phyloP scores from a whole-genome alignment of 1,140 invertebrate genomes.

The Trialeurodes vaporariorum region DNA sequence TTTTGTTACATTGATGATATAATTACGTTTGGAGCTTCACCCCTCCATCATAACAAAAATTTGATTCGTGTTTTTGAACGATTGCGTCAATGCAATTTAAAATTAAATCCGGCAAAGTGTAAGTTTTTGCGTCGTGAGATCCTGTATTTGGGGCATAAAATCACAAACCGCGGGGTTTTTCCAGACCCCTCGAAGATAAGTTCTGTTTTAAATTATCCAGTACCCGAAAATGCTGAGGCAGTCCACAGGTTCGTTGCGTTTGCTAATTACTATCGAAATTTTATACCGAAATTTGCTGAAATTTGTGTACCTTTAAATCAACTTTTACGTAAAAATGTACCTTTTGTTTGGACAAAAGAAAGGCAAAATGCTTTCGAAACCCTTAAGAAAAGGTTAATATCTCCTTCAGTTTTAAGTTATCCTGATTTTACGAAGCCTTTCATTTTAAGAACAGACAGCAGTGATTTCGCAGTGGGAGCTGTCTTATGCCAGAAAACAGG shows the following conservation, averaged over 20 bases:
- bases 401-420: background rate
- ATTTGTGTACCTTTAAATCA: background rate
- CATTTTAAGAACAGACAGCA: background rate
- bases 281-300: background rate
- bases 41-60: background rate
- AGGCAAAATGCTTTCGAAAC: background rate
- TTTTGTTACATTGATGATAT: background rate
- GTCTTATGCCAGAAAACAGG: background rate
- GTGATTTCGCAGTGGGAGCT: background rate
- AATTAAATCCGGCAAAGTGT: background rate
- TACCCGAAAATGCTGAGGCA: background rate
- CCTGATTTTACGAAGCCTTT: background rate
- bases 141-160: background rate
- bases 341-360: background rate
- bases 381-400: background rate
- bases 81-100: background rate
- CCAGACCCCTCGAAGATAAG: background rate
- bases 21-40: background rate
- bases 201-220: background rate
- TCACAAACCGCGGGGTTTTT: background rate
- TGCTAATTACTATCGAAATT: background rate
- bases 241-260: background rate
- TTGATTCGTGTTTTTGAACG: background rate
- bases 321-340: background rate
- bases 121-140: background rate